Evolutionary conservation across 2,888 invertebrate genomes (phyloP).

Genomic region (Subacronicta megacephala): DNA sequence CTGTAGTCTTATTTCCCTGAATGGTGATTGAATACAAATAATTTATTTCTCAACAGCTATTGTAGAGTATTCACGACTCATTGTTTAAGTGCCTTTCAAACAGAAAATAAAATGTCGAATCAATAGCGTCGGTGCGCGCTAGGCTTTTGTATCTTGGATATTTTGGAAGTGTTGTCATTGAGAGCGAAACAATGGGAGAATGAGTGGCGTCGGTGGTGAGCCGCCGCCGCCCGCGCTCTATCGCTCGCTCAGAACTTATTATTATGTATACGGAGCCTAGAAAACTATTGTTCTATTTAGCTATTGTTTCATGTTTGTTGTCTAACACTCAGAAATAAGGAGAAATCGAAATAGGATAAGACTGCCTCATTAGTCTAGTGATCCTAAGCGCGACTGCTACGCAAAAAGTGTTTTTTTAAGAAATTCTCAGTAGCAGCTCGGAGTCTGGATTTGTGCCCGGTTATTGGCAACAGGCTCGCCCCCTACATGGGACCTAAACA

Average conservation of each 20-base stretch:
- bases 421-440: too few species aligned
- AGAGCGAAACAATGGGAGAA: constrained; percentile 67
- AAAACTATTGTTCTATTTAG: constrained; percentile 36
- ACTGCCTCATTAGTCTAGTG: too few species aligned
- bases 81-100: constrained; percentile 81
- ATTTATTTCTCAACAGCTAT: constrained; percentile 77
- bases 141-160: constrained; percentile 77
- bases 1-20: constrained; percentile 71
- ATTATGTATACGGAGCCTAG: constrained; percentile 31
- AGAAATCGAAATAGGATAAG: constrained; percentile 3
- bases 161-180: constrained; percentile 78
- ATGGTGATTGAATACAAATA: constrained; percentile 71
- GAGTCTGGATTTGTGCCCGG: too few species aligned
- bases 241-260: constrained; percentile 47
- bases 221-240: background rate
- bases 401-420: too few species aligned
- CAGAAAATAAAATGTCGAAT: constrained; percentile 77
- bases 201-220: constrained; percentile 38
- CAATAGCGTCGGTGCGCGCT: constrained; percentile 66
- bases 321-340: constrained; percentile 10
- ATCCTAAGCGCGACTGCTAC: too few species aligned
- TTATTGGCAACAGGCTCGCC: too few species aligned
- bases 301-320: constrained; percentile 29
- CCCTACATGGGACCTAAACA: too few species aligned
- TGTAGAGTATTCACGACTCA: constrained; percentile 83